A percentile compares a stretch with the other conserved stretches of the same genome.
Conservation (phyloP, 2,113 vertebrate species). For the Gopherus evgoodei region DNA sequence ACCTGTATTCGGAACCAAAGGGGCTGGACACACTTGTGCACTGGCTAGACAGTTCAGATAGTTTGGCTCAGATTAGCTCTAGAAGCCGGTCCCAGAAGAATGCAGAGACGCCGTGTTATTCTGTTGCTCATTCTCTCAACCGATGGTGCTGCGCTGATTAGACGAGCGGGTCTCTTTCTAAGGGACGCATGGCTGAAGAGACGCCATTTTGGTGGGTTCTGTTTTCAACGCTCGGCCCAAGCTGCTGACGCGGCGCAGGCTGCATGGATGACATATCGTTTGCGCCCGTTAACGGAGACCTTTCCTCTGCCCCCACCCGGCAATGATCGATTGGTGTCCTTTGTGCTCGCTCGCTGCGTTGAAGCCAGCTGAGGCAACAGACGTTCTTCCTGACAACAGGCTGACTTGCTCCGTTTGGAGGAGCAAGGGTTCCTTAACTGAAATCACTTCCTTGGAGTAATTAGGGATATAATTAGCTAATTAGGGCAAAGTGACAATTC, state of each 20-base stretch:
- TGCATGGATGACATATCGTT: neutral
- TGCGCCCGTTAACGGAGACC: fast-evolving
- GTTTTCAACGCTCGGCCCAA: neutral
- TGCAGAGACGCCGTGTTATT: constrained; percentile 26
- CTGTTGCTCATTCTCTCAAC: neutral
- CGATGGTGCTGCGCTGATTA: constrained; percentile 1
- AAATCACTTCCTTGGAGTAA: constrained; percentile 38
- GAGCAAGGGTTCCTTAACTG: neutral
- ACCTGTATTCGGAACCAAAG: neutral
- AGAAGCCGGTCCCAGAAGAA: constrained; percentile 47
- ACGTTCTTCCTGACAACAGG: neutral
- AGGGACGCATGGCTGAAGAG: constrained; percentile 38
- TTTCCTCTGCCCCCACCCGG: neutral
- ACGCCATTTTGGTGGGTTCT: neutral
- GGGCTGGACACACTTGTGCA: neutral
- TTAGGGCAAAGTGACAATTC: constrained; percentile 1
- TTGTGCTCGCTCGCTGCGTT: fast-evolving
- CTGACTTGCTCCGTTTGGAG: neutral
- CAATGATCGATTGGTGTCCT: neutral
- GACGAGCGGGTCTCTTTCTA: constrained; percentile 17
- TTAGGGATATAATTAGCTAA: constrained; percentile 31
- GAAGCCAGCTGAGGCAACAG: neutral
- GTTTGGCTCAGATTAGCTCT: constrained; percentile 55
- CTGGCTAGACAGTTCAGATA: neutral
- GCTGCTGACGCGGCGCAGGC: neutral